These are phyloP conservation scores for Cariama cristata DNA, from an alignment of 2,113 vertebrate species.

Conservation along the genomic window DNA sequence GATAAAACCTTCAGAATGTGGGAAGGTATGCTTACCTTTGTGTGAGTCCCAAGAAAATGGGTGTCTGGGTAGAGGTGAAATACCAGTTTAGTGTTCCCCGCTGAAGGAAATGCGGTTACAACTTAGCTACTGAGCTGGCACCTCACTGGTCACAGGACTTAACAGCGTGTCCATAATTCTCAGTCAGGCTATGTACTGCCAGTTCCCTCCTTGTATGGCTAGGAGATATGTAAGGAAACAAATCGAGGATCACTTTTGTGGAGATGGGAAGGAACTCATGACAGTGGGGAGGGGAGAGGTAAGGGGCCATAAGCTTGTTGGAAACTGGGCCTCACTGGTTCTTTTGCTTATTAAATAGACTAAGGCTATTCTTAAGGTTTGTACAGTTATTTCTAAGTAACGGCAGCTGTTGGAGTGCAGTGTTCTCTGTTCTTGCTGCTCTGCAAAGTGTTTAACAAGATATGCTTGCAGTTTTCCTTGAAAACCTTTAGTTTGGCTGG, in stretches of 20 bases:
- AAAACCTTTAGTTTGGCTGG: neutral
- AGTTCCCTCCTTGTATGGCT: neutral
- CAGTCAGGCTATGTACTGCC: neutral
- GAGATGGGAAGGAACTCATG: neutral
- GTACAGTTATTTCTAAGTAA: neutral
- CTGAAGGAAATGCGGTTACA: neutral
- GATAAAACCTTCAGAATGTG: neutral
- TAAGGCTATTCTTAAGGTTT: neutral
- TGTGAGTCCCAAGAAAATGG: neutral
- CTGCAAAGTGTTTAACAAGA: neutral
- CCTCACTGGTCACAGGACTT: neutral
- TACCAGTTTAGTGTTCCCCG: neutral
- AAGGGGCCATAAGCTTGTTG: neutral
- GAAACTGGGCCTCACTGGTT: neutral
- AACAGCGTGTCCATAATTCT: neutral
- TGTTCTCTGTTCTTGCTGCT: neutral
- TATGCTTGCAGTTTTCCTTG: neutral
- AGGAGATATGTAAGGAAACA: neutral
- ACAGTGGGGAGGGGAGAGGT: neutral
- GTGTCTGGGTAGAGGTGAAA: neutral
- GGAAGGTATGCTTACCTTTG: neutral
- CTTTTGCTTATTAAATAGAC: neutral
- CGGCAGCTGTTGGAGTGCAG: neutral
- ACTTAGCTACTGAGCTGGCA: neutral
- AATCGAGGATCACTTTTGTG: neutral